Evolutionary conservation across 2,797 vertebrate species (phyloP).

Genomic region (Gymnocypris eckloni): DNA sequence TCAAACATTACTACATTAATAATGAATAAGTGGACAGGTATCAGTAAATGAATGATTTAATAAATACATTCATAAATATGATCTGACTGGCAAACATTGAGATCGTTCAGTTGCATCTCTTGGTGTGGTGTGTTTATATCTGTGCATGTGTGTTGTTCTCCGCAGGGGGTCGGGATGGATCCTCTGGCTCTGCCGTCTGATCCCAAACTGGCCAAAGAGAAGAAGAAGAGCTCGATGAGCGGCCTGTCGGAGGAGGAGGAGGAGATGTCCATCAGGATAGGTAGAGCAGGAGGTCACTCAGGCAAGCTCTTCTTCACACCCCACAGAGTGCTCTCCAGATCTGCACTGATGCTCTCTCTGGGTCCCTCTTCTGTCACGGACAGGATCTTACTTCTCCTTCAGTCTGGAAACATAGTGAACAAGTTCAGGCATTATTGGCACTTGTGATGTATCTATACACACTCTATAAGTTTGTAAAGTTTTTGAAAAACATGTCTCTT

Average conservation of each 20-base stretch:
- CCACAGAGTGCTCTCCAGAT: constrained; percentile 63
- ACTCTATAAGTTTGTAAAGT: not conserved
- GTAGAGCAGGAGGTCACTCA: constrained; percentile 88
- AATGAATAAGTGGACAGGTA: no score
- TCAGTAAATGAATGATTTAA: not conserved
- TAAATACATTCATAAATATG: not conserved
- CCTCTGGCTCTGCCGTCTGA: constrained; percentile 80
- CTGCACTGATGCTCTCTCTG: constrained; percentile 67
- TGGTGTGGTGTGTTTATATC: not conserved
- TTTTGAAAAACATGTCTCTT: not conserved
- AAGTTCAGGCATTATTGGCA: not conserved
- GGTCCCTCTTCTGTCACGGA: not conserved
- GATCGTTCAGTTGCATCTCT: not conserved
- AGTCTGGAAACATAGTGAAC: not conserved
- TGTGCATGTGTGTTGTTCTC: not conserved
- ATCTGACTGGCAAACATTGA: not conserved
- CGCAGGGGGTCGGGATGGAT: constrained; percentile 82
- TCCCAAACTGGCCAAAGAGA: constrained; percentile 77
- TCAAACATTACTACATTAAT: not conserved
- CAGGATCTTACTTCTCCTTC: not conserved
- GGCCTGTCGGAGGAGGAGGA: constrained; percentile 33
- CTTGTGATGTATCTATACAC: not conserved
- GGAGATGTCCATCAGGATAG: constrained; percentile 93
- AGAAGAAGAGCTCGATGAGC: constrained; percentile 72
- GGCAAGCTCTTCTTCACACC: constrained; percentile 93